Percentiles rank a stretch among this genome's conserved stretches.
These are phyloP conservation scores for Lasioglossum oenotherae DNA, from an alignment of 2,888 invertebrate species.

Conservation along the genomic window DNA sequence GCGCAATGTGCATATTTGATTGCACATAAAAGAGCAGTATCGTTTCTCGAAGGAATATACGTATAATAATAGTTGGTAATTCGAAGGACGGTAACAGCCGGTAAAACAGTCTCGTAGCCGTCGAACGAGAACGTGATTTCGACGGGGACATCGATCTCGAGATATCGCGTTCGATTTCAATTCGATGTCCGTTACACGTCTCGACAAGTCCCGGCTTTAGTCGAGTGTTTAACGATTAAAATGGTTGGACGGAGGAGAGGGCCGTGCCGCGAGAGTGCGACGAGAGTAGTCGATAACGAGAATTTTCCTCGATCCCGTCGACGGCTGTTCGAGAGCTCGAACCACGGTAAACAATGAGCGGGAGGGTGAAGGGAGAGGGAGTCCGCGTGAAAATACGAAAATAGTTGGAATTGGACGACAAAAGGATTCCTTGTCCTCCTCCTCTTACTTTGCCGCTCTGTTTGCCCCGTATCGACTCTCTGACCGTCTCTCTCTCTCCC, in stretches of 20 bases:
- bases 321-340: constrained; percentile 10
- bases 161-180: constrained; percentile 7
- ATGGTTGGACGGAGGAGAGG: background rate
- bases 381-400: constrained; percentile 50
- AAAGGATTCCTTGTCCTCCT: constrained; percentile 45
- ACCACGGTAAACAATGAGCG: constrained; percentile 20
- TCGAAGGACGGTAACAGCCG: background rate
- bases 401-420: constrained; percentile 46
- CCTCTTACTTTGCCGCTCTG: constrained; percentile 59
- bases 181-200: constrained; percentile 7
- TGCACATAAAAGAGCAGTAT: too few relatives aligned
- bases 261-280: background rate
- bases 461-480: constrained; percentile 50
- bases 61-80: background rate
- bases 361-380: background rate
- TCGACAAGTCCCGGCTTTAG: background rate
- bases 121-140: background rate
- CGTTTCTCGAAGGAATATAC: background rate
- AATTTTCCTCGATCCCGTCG: constrained; percentile 19
- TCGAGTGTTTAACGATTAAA: background rate
- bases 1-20: too few relatives aligned
- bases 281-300: constrained; percentile 23
- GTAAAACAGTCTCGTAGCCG: background rate
- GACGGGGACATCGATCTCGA: background rate
- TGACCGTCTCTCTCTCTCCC: background rate